Percentiles rank a stretch among this genome's conserved stretches.
Evolutionary conservation across 2,113 vertebrate species (phyloP).

Genomic region (Machaerirhynchus nigripectus): DNA sequence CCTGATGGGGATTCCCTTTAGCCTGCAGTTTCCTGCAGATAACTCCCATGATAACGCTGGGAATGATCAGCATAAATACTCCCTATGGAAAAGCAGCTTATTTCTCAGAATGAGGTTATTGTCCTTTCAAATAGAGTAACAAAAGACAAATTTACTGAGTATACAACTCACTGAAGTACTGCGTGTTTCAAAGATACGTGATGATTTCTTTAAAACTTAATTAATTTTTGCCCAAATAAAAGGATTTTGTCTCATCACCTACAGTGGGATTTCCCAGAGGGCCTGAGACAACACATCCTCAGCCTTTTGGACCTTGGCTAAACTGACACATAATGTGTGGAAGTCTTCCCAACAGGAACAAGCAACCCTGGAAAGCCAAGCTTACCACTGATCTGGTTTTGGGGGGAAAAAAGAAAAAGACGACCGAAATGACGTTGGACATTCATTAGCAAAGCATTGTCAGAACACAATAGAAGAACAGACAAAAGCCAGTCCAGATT

Average conservation of each 20-base stretch:
- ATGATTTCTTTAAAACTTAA: background rate
- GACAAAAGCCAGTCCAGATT: slow-evolving; percentile 46
- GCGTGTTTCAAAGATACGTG: background rate
- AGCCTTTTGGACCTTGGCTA: background rate
- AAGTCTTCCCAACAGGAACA: background rate
- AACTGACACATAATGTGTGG: background rate
- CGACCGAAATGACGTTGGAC: background rate
- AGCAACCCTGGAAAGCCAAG: background rate
- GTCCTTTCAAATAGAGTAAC: background rate
- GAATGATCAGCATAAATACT: background rate
- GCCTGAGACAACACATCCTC: background rate
- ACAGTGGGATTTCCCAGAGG: background rate
- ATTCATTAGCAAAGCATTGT: slow-evolving; percentile 52
- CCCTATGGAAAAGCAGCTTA: background rate
- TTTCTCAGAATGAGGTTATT: background rate
- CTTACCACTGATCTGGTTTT: background rate
- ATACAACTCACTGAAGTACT: background rate
- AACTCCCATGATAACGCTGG: background rate
- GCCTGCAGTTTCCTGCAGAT: background rate
- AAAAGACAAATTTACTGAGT: background rate
- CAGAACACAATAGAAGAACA: slow-evolving; percentile 53
- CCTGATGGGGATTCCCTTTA: background rate
- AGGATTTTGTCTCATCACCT: background rate
- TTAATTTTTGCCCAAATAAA: background rate
- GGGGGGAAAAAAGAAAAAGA: background rate